phyloP scores from a whole-genome alignment of 2,113 vertebrate species.

The Archilochus colubris region DNA sequence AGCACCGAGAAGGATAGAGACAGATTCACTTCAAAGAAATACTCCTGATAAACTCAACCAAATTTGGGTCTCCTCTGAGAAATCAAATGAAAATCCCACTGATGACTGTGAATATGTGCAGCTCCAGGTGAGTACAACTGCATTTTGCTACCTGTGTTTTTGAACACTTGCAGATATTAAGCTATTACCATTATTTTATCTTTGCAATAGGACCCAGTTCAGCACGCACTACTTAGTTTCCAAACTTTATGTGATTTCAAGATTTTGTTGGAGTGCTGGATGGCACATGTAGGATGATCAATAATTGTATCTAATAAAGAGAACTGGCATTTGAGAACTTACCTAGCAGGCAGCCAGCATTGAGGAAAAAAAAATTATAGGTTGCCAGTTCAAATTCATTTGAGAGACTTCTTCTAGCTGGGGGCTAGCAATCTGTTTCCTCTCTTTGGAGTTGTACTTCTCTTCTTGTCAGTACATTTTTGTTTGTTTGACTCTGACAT shows the following conservation, averaged over 20 bases:
- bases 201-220: neutral
- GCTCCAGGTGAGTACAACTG: slow-evolving; percentile 71
- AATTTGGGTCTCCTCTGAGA: neutral
- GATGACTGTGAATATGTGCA: slow-evolving; percentile 83
- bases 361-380: neutral
- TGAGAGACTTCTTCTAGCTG: neutral
- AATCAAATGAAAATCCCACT: neutral
- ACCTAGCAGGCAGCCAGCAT: neutral
- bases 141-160: neutral
- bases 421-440: neutral
- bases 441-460: neutral
- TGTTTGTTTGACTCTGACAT: neutral
- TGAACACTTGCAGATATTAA: neutral
- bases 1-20: slow-evolving; percentile 29
- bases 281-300: neutral
- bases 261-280: neutral
- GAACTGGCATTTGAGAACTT: neutral
- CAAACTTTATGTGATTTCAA: accelerated
- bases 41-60: neutral
- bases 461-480: neutral
- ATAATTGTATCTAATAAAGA: neutral
- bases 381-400: neutral
- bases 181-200: neutral
- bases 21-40: neutral
- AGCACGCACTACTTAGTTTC: neutral